Evolutionary conservation across 92 coral and sea anemone species (phyloP).

Genomic region (Parazoanthus atlanticus): DNA sequence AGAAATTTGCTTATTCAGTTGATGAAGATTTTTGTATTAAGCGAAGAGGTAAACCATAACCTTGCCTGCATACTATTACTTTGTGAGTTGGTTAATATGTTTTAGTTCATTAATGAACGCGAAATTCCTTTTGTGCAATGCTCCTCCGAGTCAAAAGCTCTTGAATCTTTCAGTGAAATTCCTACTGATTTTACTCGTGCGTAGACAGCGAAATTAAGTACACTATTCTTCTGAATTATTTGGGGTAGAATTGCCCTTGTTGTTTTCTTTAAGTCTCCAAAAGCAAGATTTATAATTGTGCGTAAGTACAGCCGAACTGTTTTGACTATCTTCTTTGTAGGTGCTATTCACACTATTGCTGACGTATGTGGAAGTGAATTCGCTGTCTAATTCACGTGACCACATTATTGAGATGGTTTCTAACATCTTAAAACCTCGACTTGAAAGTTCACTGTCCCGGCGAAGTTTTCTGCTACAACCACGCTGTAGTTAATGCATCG

Average conservation of each 20-base stretch:
- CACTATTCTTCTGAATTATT: background rate
- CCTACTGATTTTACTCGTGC: background rate
- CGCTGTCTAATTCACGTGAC: conserved; percentile 13
- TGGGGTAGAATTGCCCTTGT: background rate
- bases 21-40: too few species aligned
- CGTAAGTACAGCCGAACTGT: background rate
- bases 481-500: background rate
- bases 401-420: conserved; percentile 4
- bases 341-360: conserved; percentile 5
- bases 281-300: background rate
- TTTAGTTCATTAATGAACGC: too few species aligned
- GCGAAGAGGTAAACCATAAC: too few species aligned
- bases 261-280: background rate
- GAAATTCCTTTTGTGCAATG: too few species aligned
- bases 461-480: background rate
- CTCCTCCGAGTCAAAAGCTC: too few species aligned
- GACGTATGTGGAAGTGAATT: background rate
- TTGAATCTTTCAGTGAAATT: background rate
- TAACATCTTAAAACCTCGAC: background rate
- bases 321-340: background rate
- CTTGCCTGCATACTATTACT: too few species aligned
- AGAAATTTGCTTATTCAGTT: background rate
- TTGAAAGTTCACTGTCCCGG: background rate
- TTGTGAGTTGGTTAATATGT: too few species aligned
- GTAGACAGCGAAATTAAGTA: background rate